phyloP scores from a whole-genome alignment of 2,113 vertebrate genomes.

The Bujurquina vittata region DNA sequence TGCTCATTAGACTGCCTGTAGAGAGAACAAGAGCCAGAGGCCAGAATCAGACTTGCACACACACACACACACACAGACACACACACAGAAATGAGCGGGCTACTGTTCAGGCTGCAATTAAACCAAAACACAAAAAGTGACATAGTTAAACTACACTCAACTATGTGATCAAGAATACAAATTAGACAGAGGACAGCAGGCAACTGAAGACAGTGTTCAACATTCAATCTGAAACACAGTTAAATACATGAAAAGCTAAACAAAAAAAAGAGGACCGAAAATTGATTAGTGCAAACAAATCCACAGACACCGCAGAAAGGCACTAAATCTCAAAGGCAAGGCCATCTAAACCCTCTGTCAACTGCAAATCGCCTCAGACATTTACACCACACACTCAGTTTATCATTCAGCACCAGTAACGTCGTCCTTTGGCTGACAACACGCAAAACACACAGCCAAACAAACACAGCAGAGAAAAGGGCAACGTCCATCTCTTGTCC shows the following conservation, averaged over 20 bases:
- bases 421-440: conserved; percentile 35
- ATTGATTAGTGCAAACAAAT: neutral
- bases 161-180: conserved; percentile 26
- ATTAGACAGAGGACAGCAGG: neutral
- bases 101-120: conserved; percentile 4
- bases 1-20: conserved; percentile 56
- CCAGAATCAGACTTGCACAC: conserved; percentile 14
- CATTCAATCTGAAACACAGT: neutral
- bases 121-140: conserved; percentile 22
- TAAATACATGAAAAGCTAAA: neutral
- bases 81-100: neutral
- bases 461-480: conserved; percentile 44
- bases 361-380: neutral
- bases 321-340: neutral
- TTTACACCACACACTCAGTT: neutral
- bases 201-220: neutral
- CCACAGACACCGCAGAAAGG: neutral
- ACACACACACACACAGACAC: neutral
- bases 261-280: neutral
- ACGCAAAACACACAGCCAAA: conserved; percentile 39
- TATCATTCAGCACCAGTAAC: conserved; percentile 15
- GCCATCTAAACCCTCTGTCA: neutral
- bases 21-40: conserved; percentile 39
- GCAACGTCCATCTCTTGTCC: conserved; percentile 51
- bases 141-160: conserved; percentile 26